Conservation (phyloP, 2,113 vertebrate genomes). For the Sterrhoptilus dennistouni region DNA sequence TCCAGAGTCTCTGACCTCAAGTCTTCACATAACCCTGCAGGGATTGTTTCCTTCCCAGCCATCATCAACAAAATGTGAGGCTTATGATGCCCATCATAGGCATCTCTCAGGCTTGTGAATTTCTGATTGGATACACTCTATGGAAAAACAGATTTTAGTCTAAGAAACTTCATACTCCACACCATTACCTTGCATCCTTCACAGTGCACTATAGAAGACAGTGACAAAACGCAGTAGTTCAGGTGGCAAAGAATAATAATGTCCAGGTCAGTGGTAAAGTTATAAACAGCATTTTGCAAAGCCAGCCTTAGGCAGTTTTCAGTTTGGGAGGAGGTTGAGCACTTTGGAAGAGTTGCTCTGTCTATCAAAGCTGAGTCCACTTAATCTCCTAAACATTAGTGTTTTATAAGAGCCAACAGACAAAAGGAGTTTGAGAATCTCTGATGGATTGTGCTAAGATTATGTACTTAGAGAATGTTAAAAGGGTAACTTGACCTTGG, state of each 20-base stretch:
- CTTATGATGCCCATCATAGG: not conserved
- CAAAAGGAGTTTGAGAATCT: constrained; percentile 45
- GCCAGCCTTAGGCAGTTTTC: constrained; percentile 21
- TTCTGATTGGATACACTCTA: not conserved
- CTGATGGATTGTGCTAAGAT: constrained; percentile 65
- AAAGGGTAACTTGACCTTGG: constrained; percentile 73
- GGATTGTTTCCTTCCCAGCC: not conserved
- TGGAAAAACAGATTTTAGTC: not conserved
- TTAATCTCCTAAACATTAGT: constrained; percentile 69
- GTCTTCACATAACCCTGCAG: not conserved
- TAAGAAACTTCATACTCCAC: not conserved
- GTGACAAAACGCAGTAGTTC: not conserved
- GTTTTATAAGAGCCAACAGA: constrained; percentile 58
- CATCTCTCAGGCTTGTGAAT: not conserved
- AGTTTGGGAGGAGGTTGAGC: constrained; percentile 37
- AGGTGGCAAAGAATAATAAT: not conserved
- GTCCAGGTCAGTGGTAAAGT: constrained; percentile 16
- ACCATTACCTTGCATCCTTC: not conserved
- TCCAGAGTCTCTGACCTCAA: not conserved
- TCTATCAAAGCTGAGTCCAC: constrained; percentile 51
- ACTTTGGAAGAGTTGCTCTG: constrained; percentile 50
- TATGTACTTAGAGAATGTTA: constrained; percentile 68
- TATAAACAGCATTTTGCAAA: constrained; percentile 51
- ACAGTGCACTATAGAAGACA: not conserved
- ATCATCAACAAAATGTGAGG: not conserved